Percentiles rank a stretch among this genome's conserved stretches.
Evolutionary conservation across 2,888 invertebrate genomes (phyloP).

Genomic region (Acanthosepion lycidas): DNA sequence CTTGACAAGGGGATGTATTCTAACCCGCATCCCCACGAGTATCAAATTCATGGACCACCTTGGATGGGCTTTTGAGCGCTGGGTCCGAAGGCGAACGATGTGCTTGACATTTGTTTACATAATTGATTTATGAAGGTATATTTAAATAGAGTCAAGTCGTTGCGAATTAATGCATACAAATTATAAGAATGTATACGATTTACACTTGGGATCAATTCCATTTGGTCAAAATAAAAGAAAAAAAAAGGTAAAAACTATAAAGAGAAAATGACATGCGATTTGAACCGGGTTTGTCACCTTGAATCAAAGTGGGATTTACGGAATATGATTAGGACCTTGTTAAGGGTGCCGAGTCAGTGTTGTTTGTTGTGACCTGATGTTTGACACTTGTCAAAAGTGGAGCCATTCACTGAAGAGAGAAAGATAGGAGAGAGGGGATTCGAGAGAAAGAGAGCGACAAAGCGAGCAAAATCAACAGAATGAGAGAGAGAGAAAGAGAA

Average conservation of each 20-base stretch:
- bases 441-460: not conserved
- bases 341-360: not conserved
- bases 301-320: not conserved
- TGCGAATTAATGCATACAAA: not conserved
- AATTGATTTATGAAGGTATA: not conserved
- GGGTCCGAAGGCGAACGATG: not conserved
- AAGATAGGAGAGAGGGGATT: conserved; percentile 36
- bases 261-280: not conserved
- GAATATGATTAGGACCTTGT: conserved; percentile 17
- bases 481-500: conserved; percentile 48
- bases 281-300: not conserved
- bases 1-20: no score
- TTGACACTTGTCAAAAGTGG: not conserved
- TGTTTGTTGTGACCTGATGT: not conserved
- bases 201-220: not conserved
- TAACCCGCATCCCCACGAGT: not conserved
- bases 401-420: not conserved
- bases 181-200: not conserved
- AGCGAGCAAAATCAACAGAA: not conserved
- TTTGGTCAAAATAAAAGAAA: not conserved
- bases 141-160: conserved; percentile 18
- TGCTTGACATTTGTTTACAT: not conserved
- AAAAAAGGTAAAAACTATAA: not conserved
- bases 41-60: conserved; percentile 33
- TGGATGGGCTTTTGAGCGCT: not conserved